Evolutionary conservation across 2,113 vertebrate genomes (phyloP).

Genomic region (Coptodon bakossiorum): DNA sequence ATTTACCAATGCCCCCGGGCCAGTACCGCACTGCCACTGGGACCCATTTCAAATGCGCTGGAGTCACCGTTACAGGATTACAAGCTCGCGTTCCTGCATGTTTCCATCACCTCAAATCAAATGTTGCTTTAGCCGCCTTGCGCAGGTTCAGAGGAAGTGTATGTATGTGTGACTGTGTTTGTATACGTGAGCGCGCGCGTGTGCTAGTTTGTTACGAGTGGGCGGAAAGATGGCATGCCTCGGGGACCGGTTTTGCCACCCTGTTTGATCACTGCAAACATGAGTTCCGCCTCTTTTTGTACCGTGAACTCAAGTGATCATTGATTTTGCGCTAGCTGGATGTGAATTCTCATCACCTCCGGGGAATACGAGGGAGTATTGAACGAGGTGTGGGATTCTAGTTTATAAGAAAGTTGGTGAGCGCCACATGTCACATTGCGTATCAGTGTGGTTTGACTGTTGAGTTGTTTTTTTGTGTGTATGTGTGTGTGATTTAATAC

Average conservation of each 20-base stretch:
- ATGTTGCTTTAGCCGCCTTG: conserved; percentile 26
- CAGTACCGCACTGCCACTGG: conserved; percentile 11
- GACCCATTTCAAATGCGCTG: conserved; percentile 33
- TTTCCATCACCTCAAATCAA: conserved; percentile 48
- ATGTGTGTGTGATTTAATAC: neutral
- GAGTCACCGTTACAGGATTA: conserved; percentile 48
- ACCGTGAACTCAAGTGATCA: conserved; percentile 37
- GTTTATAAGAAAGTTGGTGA: neutral
- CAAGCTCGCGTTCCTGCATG: conserved; percentile 1
- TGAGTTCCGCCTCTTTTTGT: conserved; percentile 18
- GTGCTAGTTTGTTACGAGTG: neutral
- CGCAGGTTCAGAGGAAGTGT: neutral
- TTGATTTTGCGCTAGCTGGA: conserved; percentile 36
- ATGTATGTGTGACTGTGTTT: neutral
- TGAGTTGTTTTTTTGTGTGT: neutral
- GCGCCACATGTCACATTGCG: neutral
- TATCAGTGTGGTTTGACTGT: neutral
- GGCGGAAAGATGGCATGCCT: conserved; percentile 29
- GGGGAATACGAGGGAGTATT: neutral
- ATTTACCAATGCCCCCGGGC: conserved; percentile 42
- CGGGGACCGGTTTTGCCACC: conserved; percentile 29
- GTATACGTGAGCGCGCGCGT: neutral
- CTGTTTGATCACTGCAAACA: conserved; percentile 53
- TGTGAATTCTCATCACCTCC: conserved; percentile 9
- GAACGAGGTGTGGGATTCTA: neutral